phyloP scores from a whole-genome alignment of 2,113 vertebrate species.

The Galeopterus variegatus region DNA sequence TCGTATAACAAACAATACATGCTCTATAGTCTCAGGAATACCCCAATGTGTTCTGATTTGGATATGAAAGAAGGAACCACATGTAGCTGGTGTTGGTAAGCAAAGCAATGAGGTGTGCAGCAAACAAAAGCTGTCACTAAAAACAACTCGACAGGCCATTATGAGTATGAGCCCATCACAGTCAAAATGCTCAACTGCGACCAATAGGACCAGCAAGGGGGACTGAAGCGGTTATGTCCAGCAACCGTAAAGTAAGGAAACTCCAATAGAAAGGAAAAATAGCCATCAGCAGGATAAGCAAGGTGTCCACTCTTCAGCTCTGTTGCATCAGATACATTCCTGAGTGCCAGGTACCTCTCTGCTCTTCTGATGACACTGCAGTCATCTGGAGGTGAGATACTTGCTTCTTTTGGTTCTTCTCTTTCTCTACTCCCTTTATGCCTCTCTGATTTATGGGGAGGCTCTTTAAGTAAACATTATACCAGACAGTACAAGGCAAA shows the following conservation, averaged over 20 bases:
- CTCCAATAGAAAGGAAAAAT: background rate
- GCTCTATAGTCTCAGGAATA: conserved; percentile 73
- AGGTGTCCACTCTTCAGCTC: background rate
- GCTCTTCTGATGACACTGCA: background rate
- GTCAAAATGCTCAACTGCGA: conserved; percentile 80
- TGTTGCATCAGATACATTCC: background rate
- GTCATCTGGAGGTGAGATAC: background rate
- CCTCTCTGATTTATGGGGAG: conserved; percentile 22
- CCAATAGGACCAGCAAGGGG: background rate
- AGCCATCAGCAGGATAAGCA: background rate
- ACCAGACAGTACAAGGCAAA: background rate
- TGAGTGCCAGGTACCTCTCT: background rate
- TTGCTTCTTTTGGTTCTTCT: conserved; percentile 47
- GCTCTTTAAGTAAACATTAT: conserved; percentile 55
- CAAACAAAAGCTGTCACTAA: conserved; percentile 80
- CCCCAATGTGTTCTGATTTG: conserved; percentile 74
- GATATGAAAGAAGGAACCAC: conserved; percentile 66
- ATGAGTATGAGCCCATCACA: conserved; percentile 64
- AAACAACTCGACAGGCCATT: conserved; percentile 78
- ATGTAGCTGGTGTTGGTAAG: conserved; percentile 75
- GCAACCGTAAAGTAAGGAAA: conserved; percentile 6
- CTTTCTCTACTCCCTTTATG: conserved; percentile 24
- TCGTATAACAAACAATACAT: conserved; percentile 75
- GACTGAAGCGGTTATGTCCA: background rate
- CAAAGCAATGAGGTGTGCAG: conserved; percentile 81